Evolutionary conservation across 1,140 invertebrate species (phyloP).

Genomic region (Rhysida immarginata): DNA sequence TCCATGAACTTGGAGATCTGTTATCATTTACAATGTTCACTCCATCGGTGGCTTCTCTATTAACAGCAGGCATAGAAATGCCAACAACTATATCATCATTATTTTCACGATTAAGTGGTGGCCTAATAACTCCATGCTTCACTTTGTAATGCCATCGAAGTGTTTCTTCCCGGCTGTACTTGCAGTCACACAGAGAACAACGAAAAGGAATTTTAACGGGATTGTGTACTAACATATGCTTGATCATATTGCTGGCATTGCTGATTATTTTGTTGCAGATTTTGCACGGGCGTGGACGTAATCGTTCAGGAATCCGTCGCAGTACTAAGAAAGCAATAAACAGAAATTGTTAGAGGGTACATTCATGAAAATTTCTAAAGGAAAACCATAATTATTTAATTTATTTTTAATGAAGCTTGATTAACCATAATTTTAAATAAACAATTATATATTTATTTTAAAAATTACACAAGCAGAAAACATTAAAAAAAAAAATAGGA

Average conservation of each 20-base stretch:
- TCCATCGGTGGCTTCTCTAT: no score
- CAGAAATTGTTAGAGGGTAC: no score
- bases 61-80: no score
- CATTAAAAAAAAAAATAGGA: no score
- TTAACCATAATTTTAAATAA: no score
- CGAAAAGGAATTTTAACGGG: conserved; percentile 2
- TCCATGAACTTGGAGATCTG: no score
- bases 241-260: conserved; percentile 30
- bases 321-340: neutral
- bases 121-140: conserved; percentile 4
- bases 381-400: neutral
- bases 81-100: no score
- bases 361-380: no score
- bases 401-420: neutral
- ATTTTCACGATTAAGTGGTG: no score
- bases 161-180: conserved; percentile 7
- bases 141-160: conserved; percentile 1
- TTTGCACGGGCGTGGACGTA: conserved; percentile 24
- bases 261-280: conserved; percentile 32
- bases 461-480: no score
- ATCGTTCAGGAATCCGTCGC: neutral
- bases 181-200: conserved; percentile 3
- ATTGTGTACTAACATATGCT: conserved; percentile 23
- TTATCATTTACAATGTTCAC: no score
- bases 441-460: no score